Evolutionary conservation across 2,888 invertebrate species (phyloP).

Genomic region (Ornithoptera alexandrae): DNA sequence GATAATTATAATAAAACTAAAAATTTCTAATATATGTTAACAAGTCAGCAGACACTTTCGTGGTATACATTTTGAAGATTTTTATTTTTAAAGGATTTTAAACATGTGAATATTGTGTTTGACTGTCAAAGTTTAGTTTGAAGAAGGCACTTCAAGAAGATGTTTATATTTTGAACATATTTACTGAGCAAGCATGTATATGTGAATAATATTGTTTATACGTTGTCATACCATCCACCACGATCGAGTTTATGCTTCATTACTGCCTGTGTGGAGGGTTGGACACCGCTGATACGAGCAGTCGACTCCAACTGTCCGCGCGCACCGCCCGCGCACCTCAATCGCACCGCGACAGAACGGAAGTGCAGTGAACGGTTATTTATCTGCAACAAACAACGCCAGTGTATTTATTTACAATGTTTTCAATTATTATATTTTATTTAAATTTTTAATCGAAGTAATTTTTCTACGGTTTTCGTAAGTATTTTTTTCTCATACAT

Average conservation of each 20-base stretch:
- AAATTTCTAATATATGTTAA: too few species aligned
- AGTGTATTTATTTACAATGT: slow-evolving; percentile 5
- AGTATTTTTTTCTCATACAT: background rate
- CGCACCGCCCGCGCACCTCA: slow-evolving; percentile 37
- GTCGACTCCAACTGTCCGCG: slow-evolving; percentile 51
- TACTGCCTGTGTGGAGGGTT: slow-evolving; percentile 16
- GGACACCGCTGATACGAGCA: slow-evolving; percentile 13
- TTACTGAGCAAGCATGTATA: background rate
- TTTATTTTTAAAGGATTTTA: too few species aligned
- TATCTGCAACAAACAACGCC: background rate
- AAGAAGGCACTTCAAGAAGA: too few species aligned
- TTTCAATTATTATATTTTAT: background rate
- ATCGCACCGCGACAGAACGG: slow-evolving; percentile 19
- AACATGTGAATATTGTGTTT: too few species aligned
- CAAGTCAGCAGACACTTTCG: too few species aligned
- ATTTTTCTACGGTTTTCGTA: background rate
- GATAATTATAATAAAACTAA: too few species aligned
- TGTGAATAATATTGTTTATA: slow-evolving; percentile 11
- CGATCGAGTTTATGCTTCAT: slow-evolving; percentile 4
- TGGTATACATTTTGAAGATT: too few species aligned
- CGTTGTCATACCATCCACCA: slow-evolving; percentile 7
- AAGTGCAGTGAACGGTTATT: slow-evolving; percentile 28
- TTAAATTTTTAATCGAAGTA: background rate
- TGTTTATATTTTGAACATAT: too few species aligned
- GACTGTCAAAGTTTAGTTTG: too few species aligned